phyloP scores from a whole-genome alignment of 2,888 invertebrate genomes.

The Microchrysa polita region DNA sequence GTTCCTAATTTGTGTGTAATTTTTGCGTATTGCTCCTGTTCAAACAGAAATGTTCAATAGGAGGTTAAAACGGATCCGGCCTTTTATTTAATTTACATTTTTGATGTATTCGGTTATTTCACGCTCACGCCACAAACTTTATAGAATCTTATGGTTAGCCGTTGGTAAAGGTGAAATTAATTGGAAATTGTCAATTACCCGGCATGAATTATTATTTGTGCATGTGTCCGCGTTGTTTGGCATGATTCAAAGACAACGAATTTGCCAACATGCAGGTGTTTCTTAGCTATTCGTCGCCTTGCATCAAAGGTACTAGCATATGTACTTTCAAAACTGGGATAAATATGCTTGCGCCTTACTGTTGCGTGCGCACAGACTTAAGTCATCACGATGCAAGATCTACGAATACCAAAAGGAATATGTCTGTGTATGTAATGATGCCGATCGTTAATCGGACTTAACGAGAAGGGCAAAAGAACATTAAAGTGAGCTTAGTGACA shows the following conservation, averaged over 20 bases:
- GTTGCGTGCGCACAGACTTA: background rate
- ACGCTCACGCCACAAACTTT: conserved; percentile 7
- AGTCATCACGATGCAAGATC: no score
- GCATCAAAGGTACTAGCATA: conserved; percentile 44
- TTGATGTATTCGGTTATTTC: conserved; percentile 39
- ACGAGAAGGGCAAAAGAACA: conserved; percentile 22
- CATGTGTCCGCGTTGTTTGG: conserved; percentile 42
- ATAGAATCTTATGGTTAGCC: conserved; percentile 13
- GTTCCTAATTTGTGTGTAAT: no score
- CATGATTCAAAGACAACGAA: conserved; percentile 39
- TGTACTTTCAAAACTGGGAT: conserved; percentile 44
- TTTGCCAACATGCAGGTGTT: conserved; percentile 47
- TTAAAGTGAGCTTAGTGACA: conserved; percentile 35
- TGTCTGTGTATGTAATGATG: no score
- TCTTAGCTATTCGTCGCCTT: conserved; percentile 45
- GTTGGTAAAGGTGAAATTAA: conserved; percentile 43
- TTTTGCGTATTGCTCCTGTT: no score
- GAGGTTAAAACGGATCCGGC: conserved; percentile 16
- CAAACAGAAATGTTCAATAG: no score
- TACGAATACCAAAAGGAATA: no score
- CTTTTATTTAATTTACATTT: conserved; percentile 35
- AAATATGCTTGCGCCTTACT: conserved; percentile 15
- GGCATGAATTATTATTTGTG: conserved; percentile 49
- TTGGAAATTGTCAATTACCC: conserved; percentile 48
- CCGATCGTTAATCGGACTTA: no score